These are phyloP conservation scores for Isurus oxyrinchus DNA, from an alignment of 2,113 vertebrate genomes.

Conservation along the genomic window DNA sequence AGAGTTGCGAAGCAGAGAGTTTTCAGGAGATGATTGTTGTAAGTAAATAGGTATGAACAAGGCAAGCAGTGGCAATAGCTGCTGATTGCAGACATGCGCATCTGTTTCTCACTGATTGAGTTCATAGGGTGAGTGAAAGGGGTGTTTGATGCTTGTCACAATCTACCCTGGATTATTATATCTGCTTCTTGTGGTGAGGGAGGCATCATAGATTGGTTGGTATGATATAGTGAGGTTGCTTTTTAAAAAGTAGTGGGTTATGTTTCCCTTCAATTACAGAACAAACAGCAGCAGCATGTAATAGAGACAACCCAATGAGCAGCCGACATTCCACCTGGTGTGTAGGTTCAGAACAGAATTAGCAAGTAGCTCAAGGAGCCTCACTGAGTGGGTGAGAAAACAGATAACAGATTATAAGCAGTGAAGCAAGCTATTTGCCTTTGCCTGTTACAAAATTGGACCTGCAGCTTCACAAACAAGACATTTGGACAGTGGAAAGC, in stretches of 20 bases:
- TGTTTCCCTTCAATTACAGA: neutral
- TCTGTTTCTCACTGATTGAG: neutral
- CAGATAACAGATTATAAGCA: neutral
- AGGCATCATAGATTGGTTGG: neutral
- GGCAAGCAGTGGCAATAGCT: neutral
- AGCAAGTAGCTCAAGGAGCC: neutral
- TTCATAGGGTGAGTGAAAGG: neutral
- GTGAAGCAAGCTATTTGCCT: neutral
- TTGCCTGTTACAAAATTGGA: neutral
- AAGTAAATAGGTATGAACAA: neutral
- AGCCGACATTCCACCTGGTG: neutral
- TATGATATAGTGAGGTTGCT: neutral
- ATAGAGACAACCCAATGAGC: neutral
- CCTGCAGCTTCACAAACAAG: neutral
- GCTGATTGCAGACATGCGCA: neutral
- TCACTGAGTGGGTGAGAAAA: neutral
- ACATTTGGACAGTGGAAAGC: neutral
- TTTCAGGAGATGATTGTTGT: neutral
- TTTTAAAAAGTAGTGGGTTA: neutral
- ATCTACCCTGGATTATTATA: neutral
- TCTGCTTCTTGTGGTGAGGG: neutral
- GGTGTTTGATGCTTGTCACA: neutral
- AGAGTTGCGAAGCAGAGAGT: neutral
- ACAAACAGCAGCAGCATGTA: neutral
- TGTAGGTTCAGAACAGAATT: neutral